Evolutionary conservation across 2,797 vertebrate genomes (phyloP), one percentile per base, ranked within the genome.

Genomic region (Megaceryle alcyon): DNA sequence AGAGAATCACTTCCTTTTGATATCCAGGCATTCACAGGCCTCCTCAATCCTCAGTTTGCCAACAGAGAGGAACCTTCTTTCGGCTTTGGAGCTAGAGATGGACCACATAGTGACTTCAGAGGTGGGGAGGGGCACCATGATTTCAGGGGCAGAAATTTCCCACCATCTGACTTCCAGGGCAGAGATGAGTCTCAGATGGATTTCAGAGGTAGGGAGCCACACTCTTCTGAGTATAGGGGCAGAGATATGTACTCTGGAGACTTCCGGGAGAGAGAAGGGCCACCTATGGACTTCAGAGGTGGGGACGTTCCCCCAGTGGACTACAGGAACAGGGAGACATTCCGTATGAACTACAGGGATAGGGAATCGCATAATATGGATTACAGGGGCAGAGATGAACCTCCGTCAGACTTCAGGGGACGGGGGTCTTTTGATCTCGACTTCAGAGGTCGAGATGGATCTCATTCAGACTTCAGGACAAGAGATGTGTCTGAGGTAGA

Each of bases 1-100:
- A 99, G 99, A 98, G 99, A 99, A 98, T 98, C 98, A 98, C 98
- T 98, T 97, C 98, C 98, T 97, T 98, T 98, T 98, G 98, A 98
- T 98, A 98, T 98, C 97, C 98, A 98, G 97, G 98, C 97, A 97
- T 94, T 97, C 95, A 96, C 98, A 87, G 99, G 99, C 98, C 98
- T 98, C 97, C 96, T 97, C 92, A 97, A 97, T 94, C 96, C 98
- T 97, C 98, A 98, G 96, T 99, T 99, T 98, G 96, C 97, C 96
- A 98, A 97, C 97, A 97, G 97, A 97, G 98, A 98, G 97, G 98
- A 98, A 94, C 96, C 96, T 98, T 96, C 98, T 97, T 98, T 98
- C 97, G 98, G 98, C 96, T 98, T 98, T 95, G 98, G 99, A 96
- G 98, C 98, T 96, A 98, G 97, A 97, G 98, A 99, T 91, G 95